Base-by-base conservation (phyloP, 2,888 invertebrate species). In the Hyalella azteca region DNA sequence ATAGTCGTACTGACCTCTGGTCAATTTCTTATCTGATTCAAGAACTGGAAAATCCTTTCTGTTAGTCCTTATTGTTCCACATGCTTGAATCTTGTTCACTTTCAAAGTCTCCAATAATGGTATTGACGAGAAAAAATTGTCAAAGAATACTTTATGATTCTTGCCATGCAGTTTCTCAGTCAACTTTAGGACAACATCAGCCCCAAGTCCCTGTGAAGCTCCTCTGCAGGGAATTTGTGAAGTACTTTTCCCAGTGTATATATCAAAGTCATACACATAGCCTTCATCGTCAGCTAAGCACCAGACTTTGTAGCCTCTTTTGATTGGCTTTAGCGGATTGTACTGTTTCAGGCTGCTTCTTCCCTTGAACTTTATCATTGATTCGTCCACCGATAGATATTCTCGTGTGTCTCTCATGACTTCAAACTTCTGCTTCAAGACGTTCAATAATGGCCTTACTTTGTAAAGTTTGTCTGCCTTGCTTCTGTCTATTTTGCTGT, bases 231-330 rank as follows among this genome's bases (percentile, higher is more conserved):
- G 66, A n/a, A 26, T 26, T 22, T 22, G 54, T 54, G 54, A 26
- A 7, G 22, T 11, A 26, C 82, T 79, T 83, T 88, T 88, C 4
- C 87, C 86, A 32, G 86, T 85, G 81, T 87, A 86, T 29, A 87
- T 82, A 76, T 86, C 84, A 85, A 86, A 87, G 50, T 86, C 78
- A 76, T 79, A 85, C 26, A 86, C 76, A 82, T 85, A 86, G 13
- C 86, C 86, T 50, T 78, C 73, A 81, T 84, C 84, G 66, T 85
- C 86, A 66, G 79, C 79, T 26, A 84, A 60, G 54, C 86, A 79
- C 86, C 86, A 86, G 32, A 86, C 36, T 83, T 86, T 86, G 75
- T 85, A 86, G 1, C 85, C 86, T 26, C 85, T 29, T 78, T 86
- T 86, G 32, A 85, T 85, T 11, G 86, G 85, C 66, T 86, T 87